These are phyloP conservation scores for Torymus auratus DNA, from an alignment of 2,888 invertebrate species.

Conservation along the genomic window DNA sequence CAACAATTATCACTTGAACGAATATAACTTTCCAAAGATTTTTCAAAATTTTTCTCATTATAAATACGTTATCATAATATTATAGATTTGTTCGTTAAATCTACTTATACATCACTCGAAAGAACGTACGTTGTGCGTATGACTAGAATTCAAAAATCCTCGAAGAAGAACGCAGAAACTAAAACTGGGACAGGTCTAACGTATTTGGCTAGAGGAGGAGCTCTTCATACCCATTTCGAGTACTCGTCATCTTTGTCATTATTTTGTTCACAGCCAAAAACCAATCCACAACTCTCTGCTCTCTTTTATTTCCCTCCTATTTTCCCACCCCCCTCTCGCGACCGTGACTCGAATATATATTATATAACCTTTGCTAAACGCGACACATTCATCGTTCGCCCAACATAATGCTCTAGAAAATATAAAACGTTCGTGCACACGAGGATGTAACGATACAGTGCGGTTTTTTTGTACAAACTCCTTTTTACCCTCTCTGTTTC, in stretches of 20 bases:
- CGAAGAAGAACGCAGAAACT: constrained; percentile 12
- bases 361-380: neutral
- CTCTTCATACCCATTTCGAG: constrained; percentile 31
- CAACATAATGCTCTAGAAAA: constrained; percentile 44
- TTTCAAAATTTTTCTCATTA: too few relatives aligned
- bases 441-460: constrained; percentile 33
- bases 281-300: constrained; percentile 2
- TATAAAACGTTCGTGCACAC: constrained; percentile 37
- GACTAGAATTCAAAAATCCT: too few relatives aligned
- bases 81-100: too few relatives aligned
- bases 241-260: constrained; percentile 23
- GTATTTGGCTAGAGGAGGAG: constrained; percentile 36
- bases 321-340: neutral
- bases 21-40: too few relatives aligned
- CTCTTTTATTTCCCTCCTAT: neutral
- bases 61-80: too few relatives aligned
- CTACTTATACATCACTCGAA: too few relatives aligned
- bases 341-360: constrained; percentile 26
- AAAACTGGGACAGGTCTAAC: neutral
- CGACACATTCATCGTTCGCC: constrained; percentile 26
- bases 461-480: constrained; percentile 38
- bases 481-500: too few relatives aligned
- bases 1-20: too few relatives aligned
- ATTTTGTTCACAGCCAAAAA: constrained; percentile 49
- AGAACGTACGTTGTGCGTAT: too few relatives aligned